Evolutionary conservation across 92 coral and sea anemone species (phyloP).

Genomic region (Porites cylindrica): DNA sequence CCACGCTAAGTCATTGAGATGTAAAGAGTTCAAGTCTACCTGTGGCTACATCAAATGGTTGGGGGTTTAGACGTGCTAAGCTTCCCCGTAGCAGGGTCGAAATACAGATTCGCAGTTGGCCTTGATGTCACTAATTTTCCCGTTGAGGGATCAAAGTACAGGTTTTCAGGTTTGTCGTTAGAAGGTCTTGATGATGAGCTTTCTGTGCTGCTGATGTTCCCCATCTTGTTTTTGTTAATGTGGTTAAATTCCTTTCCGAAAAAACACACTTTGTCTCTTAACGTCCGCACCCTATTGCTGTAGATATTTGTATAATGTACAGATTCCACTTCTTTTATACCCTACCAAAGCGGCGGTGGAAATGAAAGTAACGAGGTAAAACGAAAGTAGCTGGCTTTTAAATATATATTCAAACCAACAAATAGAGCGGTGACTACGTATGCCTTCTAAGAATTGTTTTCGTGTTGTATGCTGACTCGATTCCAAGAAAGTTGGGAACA

Average conservation of each 20-base stretch:
- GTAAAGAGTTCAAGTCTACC: too few relatives aligned
- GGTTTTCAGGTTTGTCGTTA: too few relatives aligned
- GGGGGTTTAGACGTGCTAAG: neutral
- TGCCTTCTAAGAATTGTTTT: neutral
- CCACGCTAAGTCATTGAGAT: too few relatives aligned
- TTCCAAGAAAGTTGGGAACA: slow-evolving; percentile 30
- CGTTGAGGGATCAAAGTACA: too few relatives aligned
- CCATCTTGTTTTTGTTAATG: too few relatives aligned
- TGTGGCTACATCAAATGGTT: neutral
- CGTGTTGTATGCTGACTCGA: neutral
- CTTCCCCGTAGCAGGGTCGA: slow-evolving; percentile 7
- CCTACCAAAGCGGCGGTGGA: neutral
- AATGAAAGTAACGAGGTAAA: too few relatives aligned
- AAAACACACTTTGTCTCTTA: too few relatives aligned
- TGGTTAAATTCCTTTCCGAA: too few relatives aligned
- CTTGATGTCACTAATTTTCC: too few relatives aligned
- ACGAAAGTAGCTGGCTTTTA: too few relatives aligned
- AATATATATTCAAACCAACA: neutral
- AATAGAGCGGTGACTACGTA: neutral
- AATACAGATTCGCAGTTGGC: neutral
- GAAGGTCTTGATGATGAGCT: too few relatives aligned
- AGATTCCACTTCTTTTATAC: neutral
- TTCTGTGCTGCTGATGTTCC: neutral
- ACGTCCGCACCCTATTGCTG: too few relatives aligned
- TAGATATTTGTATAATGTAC: neutral